These are phyloP conservation scores for Todiramphus saurophagus DNA, from an alignment of 2,113 vertebrate genomes.

Conservation along the genomic window DNA sequence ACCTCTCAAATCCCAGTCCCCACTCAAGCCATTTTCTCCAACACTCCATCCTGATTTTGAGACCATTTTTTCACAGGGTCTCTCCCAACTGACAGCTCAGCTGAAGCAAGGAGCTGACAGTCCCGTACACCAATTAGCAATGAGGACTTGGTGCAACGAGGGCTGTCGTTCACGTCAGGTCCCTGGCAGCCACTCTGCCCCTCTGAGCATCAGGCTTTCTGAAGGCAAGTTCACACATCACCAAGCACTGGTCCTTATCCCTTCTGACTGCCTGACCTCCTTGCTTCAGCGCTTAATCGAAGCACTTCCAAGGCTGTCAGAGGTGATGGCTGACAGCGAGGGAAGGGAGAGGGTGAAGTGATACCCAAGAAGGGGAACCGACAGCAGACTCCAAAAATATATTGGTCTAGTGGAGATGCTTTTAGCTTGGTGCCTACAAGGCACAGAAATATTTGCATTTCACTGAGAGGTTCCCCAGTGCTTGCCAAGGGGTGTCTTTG, in stretches of 20 bases:
- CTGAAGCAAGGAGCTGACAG: neutral
- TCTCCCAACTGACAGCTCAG: neutral
- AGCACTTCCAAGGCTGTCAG: neutral
- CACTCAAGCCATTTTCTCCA: neutral
- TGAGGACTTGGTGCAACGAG: neutral
- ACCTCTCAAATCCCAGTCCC: neutral
- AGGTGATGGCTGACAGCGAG: neutral
- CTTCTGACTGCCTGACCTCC: neutral
- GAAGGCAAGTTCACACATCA: neutral
- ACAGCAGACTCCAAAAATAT: neutral
- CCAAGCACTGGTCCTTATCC: neutral
- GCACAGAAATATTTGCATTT: neutral
- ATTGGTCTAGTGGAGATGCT: neutral
- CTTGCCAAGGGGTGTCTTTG: neutral
- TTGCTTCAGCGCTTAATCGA: neutral
- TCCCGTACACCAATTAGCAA: neutral
- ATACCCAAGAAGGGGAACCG: neutral
- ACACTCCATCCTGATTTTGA: fast-evolving
- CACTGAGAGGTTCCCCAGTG: neutral
- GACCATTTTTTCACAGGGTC: neutral
- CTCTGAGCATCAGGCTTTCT: neutral
- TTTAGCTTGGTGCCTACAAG: neutral
- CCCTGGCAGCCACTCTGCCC: neutral
- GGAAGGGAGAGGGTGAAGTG: neutral
- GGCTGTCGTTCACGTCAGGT: neutral